phyloP scores from a whole-genome alignment of 2,113 vertebrate species.

The Ibidorhyncha struthersii region DNA sequence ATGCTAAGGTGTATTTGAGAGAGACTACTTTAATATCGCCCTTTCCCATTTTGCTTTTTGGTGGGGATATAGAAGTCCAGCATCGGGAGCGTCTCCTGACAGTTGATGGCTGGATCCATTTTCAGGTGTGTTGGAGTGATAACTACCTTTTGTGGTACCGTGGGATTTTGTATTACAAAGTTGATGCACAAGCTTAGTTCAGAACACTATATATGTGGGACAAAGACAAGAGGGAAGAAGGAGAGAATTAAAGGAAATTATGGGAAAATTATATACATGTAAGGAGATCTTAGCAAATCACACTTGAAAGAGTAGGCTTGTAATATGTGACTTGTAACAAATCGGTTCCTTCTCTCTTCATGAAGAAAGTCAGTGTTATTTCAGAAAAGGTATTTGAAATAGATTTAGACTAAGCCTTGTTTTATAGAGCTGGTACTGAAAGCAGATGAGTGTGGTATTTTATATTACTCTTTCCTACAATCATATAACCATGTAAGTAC shows the following conservation, averaged over 20 bases:
- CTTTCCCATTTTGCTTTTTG: constrained; percentile 94
- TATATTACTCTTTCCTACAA: not conserved
- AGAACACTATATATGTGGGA: fast-evolving
- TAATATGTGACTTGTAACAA: not conserved
- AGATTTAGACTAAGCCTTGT: not conserved
- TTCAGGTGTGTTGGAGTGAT: constrained; percentile 80
- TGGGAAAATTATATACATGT: not conserved
- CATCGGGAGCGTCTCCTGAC: constrained; percentile 92
- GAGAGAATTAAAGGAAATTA: not conserved
- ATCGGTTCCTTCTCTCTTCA: not conserved
- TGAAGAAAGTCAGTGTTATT: not conserved
- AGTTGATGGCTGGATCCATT: constrained; percentile 95
- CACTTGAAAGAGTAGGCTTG: not conserved
- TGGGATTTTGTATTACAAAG: not conserved
- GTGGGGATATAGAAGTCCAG: constrained; percentile 95
- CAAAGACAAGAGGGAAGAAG: not conserved
- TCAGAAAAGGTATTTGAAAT: not conserved
- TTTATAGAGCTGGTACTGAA: not conserved
- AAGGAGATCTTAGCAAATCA: not conserved
- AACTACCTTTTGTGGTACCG: not conserved
- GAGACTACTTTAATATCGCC: constrained; percentile 92
- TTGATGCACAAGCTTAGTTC: not conserved
- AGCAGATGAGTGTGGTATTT: not conserved
- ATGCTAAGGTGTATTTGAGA: constrained; percentile 89
- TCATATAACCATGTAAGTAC: not conserved